These are phyloP conservation scores for Drosophila kuntzei DNA, from an alignment of 2,888 invertebrate species.

Conservation along the genomic window DNA sequence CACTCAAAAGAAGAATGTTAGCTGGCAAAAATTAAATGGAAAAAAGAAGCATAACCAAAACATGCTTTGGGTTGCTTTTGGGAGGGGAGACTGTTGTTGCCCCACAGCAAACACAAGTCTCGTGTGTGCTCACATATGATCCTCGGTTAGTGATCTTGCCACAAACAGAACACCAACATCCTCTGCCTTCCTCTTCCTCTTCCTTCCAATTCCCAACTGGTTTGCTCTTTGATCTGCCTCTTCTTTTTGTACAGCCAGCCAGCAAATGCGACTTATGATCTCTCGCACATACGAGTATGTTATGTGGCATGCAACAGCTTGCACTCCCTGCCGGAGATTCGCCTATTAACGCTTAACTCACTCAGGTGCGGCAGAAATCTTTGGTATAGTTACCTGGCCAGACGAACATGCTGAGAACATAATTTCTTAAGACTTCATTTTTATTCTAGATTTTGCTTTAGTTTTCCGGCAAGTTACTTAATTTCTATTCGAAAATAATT, in stretches of 20 bases:
- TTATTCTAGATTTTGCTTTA: too few relatives aligned
- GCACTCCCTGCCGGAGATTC: constrained; percentile 62
- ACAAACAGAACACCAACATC: constrained; percentile 14
- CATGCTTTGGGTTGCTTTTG: constrained; percentile 41
- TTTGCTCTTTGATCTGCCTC: constrained; percentile 73
- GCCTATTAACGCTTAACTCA: constrained; percentile 69
- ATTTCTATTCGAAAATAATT: too few relatives aligned
- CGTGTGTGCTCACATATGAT: constrained; percentile 41
- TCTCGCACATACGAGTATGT: constrained; percentile 25
- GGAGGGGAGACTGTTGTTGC: constrained; percentile 21
- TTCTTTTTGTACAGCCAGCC: constrained; percentile 28
- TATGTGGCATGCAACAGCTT: constrained; percentile 17
- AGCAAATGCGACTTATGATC: constrained; percentile 68
- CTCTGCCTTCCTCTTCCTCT: background rate
- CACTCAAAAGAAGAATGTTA: constrained; percentile 34
- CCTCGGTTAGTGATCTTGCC: constrained; percentile 50
- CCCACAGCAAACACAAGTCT: constrained; percentile 28
- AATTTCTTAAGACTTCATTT: constrained; percentile 38
- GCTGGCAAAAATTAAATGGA: constrained; percentile 26
- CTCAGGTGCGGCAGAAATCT: constrained; percentile 65
- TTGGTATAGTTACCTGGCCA: constrained; percentile 13
- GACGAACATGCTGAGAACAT: constrained; percentile 36
- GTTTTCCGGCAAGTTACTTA: too few relatives aligned
- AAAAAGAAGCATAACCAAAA: constrained; percentile 45
- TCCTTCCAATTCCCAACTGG: constrained; percentile 49